Evolutionary conservation across 2,888 invertebrate species (phyloP), one percentile per base, ranked within the genome.

Genomic region (Drosophila subquinaria): DNA sequence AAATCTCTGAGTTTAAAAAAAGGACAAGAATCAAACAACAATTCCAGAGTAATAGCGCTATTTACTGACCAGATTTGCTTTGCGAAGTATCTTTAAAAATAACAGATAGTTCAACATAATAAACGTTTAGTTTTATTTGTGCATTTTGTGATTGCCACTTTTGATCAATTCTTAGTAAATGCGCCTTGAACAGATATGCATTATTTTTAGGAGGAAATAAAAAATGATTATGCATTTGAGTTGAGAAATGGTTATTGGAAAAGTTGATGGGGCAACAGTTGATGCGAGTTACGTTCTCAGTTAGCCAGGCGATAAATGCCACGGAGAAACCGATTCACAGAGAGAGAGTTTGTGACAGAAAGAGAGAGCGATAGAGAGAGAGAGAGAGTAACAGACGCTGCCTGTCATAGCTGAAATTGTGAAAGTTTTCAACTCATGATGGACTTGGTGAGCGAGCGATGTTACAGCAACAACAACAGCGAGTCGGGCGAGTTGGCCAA

Each of bases 391-490:
- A 23, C 35, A 47, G n/a, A 47, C 27, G 35, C 38, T 48, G 59
- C 51, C 51, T 27, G n/a, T 42, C 36, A 42, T 15, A 38, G 36
- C 52, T n/a, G 11, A 33, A 70, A 69, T 62, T 62, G 53, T 51
- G 43, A 53, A 70, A 40, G 50, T 71, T 63, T 43, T 40, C 15
- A 55, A 51, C 36, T 55, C 17, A 70, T 10, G 11, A 55, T 73
- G 68, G 45, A 68, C 35, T 13, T 51, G 33, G 8, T 15, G 8
- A n/a, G 48, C 30, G 17, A 3, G n/a, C 20, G 33, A 4, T 20
- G 56, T 33, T 9, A 10, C 30, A 27, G 10, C 6, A 0, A 5
- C 23, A 4, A 27, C 27, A 1, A 27, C 27, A 27, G 5, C 27
- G 27, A 27, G 6, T 27, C 27, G 6, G 11, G 4, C 3, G 23